phyloP scores from a whole-genome alignment of 2,113 vertebrate genomes.

The Zapus hudsonius region DNA sequence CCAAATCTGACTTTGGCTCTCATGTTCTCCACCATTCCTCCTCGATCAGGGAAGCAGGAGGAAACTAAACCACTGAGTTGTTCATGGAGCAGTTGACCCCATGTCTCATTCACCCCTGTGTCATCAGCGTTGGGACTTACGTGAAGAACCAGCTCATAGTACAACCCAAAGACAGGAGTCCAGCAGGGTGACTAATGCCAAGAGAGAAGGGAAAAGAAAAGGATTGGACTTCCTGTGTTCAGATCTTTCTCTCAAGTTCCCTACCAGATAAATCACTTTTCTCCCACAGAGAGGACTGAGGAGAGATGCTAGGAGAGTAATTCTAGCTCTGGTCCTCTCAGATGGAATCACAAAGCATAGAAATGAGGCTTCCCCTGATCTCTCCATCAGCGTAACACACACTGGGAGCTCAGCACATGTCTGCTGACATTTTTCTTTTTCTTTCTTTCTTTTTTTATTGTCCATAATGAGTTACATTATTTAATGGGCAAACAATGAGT shows the following conservation, averaged over 20 bases:
- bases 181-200: background rate
- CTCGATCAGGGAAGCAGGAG: background rate
- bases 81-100: rapidly evolving
- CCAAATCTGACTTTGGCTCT: background rate
- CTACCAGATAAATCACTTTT: background rate
- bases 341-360: background rate
- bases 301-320: too few relatives aligned
- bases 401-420: background rate
- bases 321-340: background rate
- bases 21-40: background rate
- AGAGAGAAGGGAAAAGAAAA: background rate
- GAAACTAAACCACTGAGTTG: background rate
- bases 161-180: background rate
- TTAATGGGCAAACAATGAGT: too few relatives aligned
- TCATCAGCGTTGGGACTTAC: background rate
- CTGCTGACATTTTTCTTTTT: background rate
- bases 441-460: too few relatives aligned
- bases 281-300: background rate
- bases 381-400: background rate
- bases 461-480: too few relatives aligned
- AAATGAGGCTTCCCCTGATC: background rate
- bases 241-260: background rate
- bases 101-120: background rate
- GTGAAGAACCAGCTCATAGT: background rate
- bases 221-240: background rate